Evolutionary conservation across 2,888 invertebrate species (phyloP), one percentile per base, ranked within the genome.

Genomic region (Melipona beecheii): DNA sequence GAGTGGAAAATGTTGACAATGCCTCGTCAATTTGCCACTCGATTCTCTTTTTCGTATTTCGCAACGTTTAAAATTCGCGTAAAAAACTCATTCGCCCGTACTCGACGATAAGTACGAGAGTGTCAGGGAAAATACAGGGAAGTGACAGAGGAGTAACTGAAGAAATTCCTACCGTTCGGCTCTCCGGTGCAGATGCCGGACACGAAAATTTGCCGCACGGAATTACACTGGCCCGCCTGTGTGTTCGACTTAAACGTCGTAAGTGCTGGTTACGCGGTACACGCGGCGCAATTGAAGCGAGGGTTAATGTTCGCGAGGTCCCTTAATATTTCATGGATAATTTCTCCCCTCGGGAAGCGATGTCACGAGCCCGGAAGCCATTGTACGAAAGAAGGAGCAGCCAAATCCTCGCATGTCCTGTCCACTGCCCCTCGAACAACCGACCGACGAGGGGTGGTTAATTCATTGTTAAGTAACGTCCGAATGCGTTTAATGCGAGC

Each of bases 261-360:
- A 89, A 89, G 87, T 87, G 85, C 81, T 62, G 83, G 89, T 89
- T 89, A 75, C 79, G 83, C 50, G 82, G 68, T 75, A 73, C 84
- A 81, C 83, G 75, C 75, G 78, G 75, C 81, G 87, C 89, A 86
- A 88, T 88, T 84, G 83, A 86, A 87, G 74, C 85, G 89, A 84
- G 89, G 91, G 88, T 89, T 90, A 89, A 89, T 90, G 90, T 87
- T 89, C 84, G 89, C 86, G 77, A 86, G 86, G 90, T 90, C 84
- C 87, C 85, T 92, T 89, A 91, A 93, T 93, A 92, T 92, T 93
- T 92, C 90, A 93, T 90, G 90, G 90, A 91, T 91, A 92, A 93
- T 91, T 92, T 87, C 86, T 88, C 91, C 91, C 92, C 91, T 90
- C 86, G 86, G 87, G 89, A 91, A 87, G 79, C 65, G 76, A 81